Conservation (phyloP, 2,113 vertebrate species). For the Bubo blakistoni region DNA sequence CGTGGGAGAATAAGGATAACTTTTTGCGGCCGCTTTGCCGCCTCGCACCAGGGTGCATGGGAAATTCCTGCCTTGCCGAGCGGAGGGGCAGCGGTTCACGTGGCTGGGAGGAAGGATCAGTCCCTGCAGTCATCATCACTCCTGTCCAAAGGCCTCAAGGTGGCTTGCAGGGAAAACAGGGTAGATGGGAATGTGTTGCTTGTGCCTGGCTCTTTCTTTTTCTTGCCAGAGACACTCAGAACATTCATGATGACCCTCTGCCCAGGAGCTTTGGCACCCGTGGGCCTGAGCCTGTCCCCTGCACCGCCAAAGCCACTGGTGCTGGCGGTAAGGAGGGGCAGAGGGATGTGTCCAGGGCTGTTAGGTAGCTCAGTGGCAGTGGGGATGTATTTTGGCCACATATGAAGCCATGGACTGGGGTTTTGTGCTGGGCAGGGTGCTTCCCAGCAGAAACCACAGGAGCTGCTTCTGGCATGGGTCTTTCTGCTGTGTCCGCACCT, state of each 20-base stretch:
- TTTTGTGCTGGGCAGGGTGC: not conserved
- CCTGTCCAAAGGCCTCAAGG: not conserved
- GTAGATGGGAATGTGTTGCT: not conserved
- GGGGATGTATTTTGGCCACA: rapidly evolving
- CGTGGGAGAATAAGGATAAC: not conserved
- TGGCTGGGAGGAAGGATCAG: not conserved
- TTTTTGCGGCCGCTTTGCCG: not conserved
- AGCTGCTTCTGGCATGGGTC: not conserved
- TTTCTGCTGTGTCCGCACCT: not conserved
- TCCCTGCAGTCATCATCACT: not conserved
- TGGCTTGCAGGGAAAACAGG: not conserved
- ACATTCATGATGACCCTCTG: not conserved
- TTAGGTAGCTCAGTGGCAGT: not conserved
- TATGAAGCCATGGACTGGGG: not conserved
- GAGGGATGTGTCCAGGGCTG: not conserved
- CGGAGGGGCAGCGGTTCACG: too few species aligned
- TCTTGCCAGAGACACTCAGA: not conserved
- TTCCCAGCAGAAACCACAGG: not conserved
- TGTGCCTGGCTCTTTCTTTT: too few species aligned
- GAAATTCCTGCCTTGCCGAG: not conserved
- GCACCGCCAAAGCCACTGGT: rapidly evolving
- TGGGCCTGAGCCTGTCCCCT: not conserved
- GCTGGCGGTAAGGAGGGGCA: not conserved
- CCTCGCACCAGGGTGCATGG: rapidly evolving
- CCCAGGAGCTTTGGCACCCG: not conserved